These are phyloP conservation scores for Perizoma affinitatum DNA, from an alignment of 2,888 invertebrate genomes.

Conservation along the genomic window DNA sequence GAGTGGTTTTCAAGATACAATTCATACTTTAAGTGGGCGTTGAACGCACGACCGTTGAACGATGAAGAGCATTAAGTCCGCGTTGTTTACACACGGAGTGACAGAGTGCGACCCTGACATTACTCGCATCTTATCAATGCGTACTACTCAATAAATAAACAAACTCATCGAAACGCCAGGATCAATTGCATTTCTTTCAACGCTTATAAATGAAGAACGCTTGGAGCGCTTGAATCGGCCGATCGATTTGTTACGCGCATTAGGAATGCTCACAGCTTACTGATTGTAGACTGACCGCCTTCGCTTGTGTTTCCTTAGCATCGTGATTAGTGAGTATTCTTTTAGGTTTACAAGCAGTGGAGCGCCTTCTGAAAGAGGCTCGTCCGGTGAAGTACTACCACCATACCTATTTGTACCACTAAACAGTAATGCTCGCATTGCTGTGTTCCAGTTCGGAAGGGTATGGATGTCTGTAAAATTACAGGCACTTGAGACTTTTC, in stretches of 20 bases:
- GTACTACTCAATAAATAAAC: slow-evolving; percentile 13
- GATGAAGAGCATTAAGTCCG: slow-evolving; percentile 24
- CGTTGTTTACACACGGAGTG: slow-evolving; percentile 31
- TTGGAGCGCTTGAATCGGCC: slow-evolving; percentile 5
- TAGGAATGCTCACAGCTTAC: slow-evolving; percentile 9
- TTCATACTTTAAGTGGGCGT: slow-evolving; percentile 30
- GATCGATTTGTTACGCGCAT: slow-evolving; percentile 8
- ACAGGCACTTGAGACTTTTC: too few species aligned
- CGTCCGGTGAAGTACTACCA: too few species aligned
- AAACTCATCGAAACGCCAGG: slow-evolving; percentile 12
- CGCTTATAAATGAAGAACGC: slow-evolving; percentile 8
- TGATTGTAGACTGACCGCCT: slow-evolving; percentile 8
- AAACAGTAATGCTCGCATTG: too few species aligned
- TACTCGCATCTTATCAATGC: slow-evolving; percentile 24
- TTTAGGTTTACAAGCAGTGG: too few species aligned
- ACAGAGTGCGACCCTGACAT: slow-evolving; percentile 42
- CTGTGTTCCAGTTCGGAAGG: too few species aligned
- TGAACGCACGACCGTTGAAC: slow-evolving; percentile 5
- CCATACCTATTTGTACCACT: too few species aligned
- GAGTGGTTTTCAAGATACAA: slow-evolving; percentile 17
- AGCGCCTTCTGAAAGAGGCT: too few species aligned
- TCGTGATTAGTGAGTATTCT: too few species aligned
- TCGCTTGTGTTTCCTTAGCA: too few species aligned
- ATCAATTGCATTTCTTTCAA: slow-evolving; percentile 23
- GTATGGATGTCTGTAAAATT: too few species aligned